A percentile compares a stretch with the other conserved stretches of the same genome.
Evolutionary conservation across 1,140 invertebrate species (phyloP).

Genomic region (Anoplophora glabripennis): DNA sequence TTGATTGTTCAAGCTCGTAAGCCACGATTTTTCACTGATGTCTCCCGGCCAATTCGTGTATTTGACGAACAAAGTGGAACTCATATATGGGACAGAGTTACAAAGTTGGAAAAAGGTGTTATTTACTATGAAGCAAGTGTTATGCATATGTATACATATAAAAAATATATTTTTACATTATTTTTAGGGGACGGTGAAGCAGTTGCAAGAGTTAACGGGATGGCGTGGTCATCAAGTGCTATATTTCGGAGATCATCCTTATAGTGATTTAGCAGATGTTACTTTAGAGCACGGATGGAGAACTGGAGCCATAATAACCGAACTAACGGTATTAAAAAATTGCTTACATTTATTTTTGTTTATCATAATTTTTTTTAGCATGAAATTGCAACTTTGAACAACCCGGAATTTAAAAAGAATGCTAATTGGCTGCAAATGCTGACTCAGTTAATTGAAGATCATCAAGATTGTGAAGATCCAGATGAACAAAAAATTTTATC

Average conservation of each 20-base stretch:
- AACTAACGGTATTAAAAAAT: conserved; percentile 66
- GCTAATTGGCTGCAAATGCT: conserved; percentile 92
- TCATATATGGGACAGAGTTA: conserved; percentile 89
- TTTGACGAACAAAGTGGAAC: conserved; percentile 79
- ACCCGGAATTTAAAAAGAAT: conserved; percentile 77
- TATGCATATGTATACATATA: neutral
- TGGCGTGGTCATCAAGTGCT: conserved; percentile 90
- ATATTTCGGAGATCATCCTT: conserved; percentile 98
- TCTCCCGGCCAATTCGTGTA: conserved; percentile 82
- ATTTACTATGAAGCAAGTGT: conserved; percentile 87
- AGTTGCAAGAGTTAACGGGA: conserved; percentile 86
- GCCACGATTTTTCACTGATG: conserved; percentile 93
- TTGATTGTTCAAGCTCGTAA: conserved; percentile 94
- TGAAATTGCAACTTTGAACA: conserved; percentile 89
- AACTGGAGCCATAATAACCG: conserved; percentile 96
- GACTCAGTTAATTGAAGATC: conserved; percentile 86
- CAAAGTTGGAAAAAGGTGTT: conserved; percentile 78
- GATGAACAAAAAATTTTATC: conserved; percentile 67
- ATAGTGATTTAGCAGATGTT: conserved; percentile 94
- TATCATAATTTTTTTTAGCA: conserved; percentile 60
- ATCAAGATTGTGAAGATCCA: conserved; percentile 74
- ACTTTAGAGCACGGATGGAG: conserved; percentile 95
- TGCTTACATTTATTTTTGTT: conserved; percentile 10
- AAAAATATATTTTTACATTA: neutral
- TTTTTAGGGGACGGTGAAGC: conserved; percentile 82